A percentile compares a stretch with the other conserved stretches of the same genome.
These are phyloP conservation scores for Eilema sororculum DNA, from an alignment of 2,888 invertebrate species.

Conservation along the genomic window DNA sequence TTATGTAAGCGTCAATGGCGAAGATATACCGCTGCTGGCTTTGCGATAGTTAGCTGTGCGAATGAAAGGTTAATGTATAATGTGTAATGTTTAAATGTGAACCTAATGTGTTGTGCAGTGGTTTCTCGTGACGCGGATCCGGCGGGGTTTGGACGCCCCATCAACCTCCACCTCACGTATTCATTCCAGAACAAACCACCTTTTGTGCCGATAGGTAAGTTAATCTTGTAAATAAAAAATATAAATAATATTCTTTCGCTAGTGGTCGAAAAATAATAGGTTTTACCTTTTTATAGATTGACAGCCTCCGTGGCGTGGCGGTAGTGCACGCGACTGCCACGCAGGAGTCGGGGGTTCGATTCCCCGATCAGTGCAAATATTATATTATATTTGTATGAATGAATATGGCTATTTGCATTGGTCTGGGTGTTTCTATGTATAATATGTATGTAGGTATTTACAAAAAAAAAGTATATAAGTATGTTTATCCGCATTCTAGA, in stretches of 20 bases:
- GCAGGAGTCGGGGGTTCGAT: no score
- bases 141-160: constrained; percentile 93
- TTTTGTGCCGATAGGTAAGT: constrained; percentile 89
- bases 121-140: constrained; percentile 89
- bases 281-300: no score
- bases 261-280: not conserved
- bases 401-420: no score
- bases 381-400: no score
- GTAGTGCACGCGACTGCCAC: no score
- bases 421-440: no score
- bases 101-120: constrained; percentile 85
- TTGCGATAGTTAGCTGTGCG: constrained; percentile 41
- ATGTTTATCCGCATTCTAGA: no score
- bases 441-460: no score
- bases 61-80: constrained; percentile 19
- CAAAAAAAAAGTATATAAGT: no score
- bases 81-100: constrained; percentile 29
- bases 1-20: constrained; percentile 25
- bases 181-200: constrained; percentile 94
- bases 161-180: constrained; percentile 95
- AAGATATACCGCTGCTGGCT: constrained; percentile 26
- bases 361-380: no score
- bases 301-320: no score
- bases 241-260: not conserved
- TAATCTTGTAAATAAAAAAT: not conserved